Conservation (phyloP, 2,888 invertebrate genomes). For the Mimumesa dahlbomi region DNA sequence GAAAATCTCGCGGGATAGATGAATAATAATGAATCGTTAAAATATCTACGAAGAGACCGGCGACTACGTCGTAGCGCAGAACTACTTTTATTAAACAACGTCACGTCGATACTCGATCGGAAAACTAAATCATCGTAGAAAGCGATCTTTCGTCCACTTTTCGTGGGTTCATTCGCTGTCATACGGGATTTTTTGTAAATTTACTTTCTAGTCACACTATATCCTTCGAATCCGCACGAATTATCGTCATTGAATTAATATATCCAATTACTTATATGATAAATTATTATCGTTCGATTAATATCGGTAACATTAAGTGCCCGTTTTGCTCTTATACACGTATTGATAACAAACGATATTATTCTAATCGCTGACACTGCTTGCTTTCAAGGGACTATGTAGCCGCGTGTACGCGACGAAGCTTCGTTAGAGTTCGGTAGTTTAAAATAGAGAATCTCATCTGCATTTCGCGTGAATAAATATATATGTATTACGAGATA, state of each 20-base stretch:
- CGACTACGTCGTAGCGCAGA: background rate
- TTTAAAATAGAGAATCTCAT: slow-evolving; percentile 1
- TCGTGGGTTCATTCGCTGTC: background rate
- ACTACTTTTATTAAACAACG: slow-evolving; percentile 5
- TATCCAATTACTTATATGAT: background rate
- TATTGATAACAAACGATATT: slow-evolving; percentile 25
- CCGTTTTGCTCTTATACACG: slow-evolving; percentile 21
- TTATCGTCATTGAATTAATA: slow-evolving; percentile 2
- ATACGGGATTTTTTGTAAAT: slow-evolving; percentile 23
- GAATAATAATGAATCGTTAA: no score
- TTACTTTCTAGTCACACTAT: slow-evolving; percentile 11
- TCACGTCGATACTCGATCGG: slow-evolving; percentile 17
- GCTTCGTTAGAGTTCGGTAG: slow-evolving; percentile 32
- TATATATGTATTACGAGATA: slow-evolving; percentile 22
- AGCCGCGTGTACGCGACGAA: slow-evolving; percentile 26
- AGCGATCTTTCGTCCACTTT: slow-evolving; percentile 2
- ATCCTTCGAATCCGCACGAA: slow-evolving; percentile 20
- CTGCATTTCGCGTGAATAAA: slow-evolving; percentile 36
- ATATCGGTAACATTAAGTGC: slow-evolving; percentile 8
- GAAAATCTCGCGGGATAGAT: background rate
- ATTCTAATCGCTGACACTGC: slow-evolving; percentile 37
- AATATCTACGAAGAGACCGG: no score
- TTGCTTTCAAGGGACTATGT: slow-evolving; percentile 43
- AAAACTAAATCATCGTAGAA: slow-evolving; percentile 2
- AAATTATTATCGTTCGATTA: slow-evolving; percentile 9